These are phyloP conservation scores for Euzophera pinguis DNA, from an alignment of 2,888 invertebrate species.

Conservation along the genomic window DNA sequence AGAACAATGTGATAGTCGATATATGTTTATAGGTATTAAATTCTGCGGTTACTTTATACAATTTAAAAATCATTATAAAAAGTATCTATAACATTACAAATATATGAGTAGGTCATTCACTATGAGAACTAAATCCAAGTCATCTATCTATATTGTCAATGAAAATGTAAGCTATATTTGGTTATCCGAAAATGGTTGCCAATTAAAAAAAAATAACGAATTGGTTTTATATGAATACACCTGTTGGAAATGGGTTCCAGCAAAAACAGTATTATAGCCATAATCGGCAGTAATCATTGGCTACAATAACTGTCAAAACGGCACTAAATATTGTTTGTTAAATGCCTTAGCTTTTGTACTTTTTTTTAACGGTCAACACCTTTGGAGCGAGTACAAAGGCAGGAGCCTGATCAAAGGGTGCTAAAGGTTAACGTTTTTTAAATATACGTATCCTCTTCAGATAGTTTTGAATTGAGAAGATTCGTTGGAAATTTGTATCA, in stretches of 20 bases:
- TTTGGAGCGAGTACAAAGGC: constrained; percentile 53
- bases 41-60: no score
- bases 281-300: constrained; percentile 72
- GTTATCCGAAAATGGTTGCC: neutral
- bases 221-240: constrained; percentile 39
- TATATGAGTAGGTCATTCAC: no score
- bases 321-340: constrained; percentile 78
- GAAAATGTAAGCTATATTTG: neutral
- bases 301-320: constrained; percentile 76
- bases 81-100: no score
- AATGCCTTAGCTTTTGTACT: constrained; percentile 68
- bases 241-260: constrained; percentile 49
- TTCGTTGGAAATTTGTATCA: neutral
- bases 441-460: constrained; percentile 18
- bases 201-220: constrained; percentile 22
- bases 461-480: neutral
- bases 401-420: constrained; percentile 42
- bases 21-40: no score
- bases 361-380: constrained; percentile 73
- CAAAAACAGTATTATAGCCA: constrained; percentile 58
- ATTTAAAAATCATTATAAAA: no score
- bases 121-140: no score
- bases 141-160: no score
- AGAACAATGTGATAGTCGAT: no score
- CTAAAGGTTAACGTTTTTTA: constrained; percentile 51